Evolutionary conservation across 2,797 vertebrate genomes (phyloP), one percentile per base, ranked within the genome.

Genomic region (Chaetodon trifasciatus): DNA sequence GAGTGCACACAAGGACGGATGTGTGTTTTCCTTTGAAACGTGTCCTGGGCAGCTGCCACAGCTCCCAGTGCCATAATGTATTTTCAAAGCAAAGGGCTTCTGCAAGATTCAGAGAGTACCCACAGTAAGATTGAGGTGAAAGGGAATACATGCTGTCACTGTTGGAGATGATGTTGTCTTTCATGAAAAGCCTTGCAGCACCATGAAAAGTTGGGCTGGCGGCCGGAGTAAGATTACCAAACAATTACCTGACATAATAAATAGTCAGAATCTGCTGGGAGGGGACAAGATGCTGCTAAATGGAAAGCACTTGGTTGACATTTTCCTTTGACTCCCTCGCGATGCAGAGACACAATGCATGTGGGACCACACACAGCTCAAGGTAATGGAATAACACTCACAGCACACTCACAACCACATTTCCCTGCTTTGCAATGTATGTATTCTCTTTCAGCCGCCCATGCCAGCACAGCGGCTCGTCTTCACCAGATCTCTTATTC

Each of bases 381-480:
- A 73, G 78, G 86, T 88, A 90, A 87, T 70, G 71, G 55, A 90
- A 86, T 90, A 85, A 88, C 56, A 83, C 74, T 82, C 40, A 5
- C 66, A 40, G 75, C n/a, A 11, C 37, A 46, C 78, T 80, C 78
- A 42, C 77, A 86, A 80, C 70, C 21, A 2, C 75, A 80, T 81
- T 76, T 49, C 65, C 81, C 82, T 87, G 77, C 76, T 91, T 88
- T 86, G 49, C 72, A 84, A 92, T 93, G 91, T 81, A 93, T 92
- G 78, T 89, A 91, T 92, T 91, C 88, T 56, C 76, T 88, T 90
- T 91, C 61, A 85, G 82, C 58, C 66, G 47, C 78, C 78, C 60
- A 28, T 77, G 60, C 66, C 35, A 76, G 78, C 65, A 69, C 40
- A 19, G 65, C 37, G 11, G 66, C 72, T 74, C 72, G 52, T 90